These are phyloP conservation scores for Epistrophella euchroma DNA, from an alignment of 2,888 invertebrate species.

Conservation along the genomic window DNA sequence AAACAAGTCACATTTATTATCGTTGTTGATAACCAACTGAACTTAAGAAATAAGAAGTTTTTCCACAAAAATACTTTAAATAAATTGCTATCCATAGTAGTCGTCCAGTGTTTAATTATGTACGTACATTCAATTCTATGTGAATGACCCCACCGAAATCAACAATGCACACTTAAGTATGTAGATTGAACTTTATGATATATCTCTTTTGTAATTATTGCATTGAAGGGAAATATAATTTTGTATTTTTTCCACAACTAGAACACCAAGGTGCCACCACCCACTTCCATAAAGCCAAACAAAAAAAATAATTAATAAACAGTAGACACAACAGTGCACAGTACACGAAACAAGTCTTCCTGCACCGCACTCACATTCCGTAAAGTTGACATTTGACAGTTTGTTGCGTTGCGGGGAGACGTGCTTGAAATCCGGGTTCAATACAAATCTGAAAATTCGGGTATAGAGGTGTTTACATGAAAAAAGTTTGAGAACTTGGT, in stretches of 20 bases:
- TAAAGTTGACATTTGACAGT: too few relatives aligned
- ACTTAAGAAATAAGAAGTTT: constrained; percentile 79
- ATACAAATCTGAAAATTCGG: too few relatives aligned
- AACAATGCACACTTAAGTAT: not conserved
- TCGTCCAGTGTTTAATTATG: not conserved
- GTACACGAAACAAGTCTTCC: not conserved
- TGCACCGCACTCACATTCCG: too few relatives aligned
- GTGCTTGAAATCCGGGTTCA: too few relatives aligned
- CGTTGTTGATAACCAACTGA: constrained; percentile 75
- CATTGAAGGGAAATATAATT: not conserved
- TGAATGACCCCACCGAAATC: not conserved
- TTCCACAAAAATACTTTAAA: constrained; percentile 79
- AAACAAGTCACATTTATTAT: constrained; percentile 74
- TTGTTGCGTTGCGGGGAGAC: too few relatives aligned
- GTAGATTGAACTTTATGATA: not conserved
- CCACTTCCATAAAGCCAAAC: not conserved
- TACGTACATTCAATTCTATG: not conserved
- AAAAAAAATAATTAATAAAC: constrained; percentile 19
- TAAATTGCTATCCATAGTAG: constrained; percentile 35
- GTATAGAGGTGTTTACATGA: too few relatives aligned
- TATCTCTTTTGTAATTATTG: not conserved
- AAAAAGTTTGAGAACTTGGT: too few relatives aligned
- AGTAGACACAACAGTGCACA: not conserved
- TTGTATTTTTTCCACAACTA: not conserved
- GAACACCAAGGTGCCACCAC: not conserved